Percentiles rank a stretch among this genome's conserved stretches.
phyloP scores from a whole-genome alignment of 2,113 vertebrate species.

The Trogon surrucura region DNA sequence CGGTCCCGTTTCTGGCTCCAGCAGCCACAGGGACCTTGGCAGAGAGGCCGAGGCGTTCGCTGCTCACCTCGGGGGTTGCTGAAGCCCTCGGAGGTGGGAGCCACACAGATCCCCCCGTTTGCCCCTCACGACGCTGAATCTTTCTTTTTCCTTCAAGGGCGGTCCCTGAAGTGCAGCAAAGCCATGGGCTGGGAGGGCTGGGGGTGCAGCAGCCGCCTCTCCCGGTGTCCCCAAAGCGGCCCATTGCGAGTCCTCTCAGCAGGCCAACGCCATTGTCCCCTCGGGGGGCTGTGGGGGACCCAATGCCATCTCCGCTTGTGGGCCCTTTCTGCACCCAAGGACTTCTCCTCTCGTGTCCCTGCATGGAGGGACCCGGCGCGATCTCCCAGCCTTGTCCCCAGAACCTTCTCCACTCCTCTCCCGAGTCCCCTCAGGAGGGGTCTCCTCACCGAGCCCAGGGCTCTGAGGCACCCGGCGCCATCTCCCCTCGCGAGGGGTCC shows the following conservation, averaged over 20 bases:
- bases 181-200: not conserved
- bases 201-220: not conserved
- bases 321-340: too few relatives aligned
- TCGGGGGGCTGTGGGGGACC: not conserved
- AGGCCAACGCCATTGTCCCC: not conserved
- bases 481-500: not conserved
- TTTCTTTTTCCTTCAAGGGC: not conserved
- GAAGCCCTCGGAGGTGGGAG: not conserved
- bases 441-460: not conserved
- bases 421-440: too few relatives aligned
- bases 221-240: not conserved
- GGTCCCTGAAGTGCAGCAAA: not conserved
- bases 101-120: accelerated
- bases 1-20: not conserved
- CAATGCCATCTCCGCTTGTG: too few relatives aligned
- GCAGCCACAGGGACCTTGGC: too few relatives aligned
- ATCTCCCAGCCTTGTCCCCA: too few relatives aligned
- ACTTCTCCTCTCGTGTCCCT: not conserved
- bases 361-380: too few relatives aligned
- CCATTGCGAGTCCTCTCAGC: too few relatives aligned
- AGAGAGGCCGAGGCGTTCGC: not conserved
- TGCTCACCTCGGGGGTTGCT: not conserved
- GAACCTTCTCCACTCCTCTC: too few relatives aligned
- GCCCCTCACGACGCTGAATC: not conserved
- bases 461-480: not conserved